Evolutionary conservation across 2,888 invertebrate species (phyloP).

Genomic region (Didymodactylos carnosus): DNA sequence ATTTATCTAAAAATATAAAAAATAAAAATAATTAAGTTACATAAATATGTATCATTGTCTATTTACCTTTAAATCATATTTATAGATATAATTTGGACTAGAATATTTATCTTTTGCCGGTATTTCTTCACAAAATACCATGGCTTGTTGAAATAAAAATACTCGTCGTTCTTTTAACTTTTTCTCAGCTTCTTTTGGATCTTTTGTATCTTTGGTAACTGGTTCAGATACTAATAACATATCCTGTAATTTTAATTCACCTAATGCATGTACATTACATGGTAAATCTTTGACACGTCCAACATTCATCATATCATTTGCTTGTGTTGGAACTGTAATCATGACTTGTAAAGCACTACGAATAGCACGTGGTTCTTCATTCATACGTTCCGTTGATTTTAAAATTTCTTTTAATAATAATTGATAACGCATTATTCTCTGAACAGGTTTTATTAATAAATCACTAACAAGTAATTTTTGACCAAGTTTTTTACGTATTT

Average conservation of each 20-base stretch:
- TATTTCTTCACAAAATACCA: slow-evolving; percentile 41
- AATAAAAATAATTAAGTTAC: background rate
- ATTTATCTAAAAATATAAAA: background rate
- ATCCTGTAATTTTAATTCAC: slow-evolving; percentile 64
- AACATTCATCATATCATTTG: slow-evolving; percentile 98
- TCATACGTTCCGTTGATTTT: slow-evolving; percentile 68
- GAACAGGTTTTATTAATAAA: slow-evolving; percentile 89
- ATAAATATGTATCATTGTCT: background rate
- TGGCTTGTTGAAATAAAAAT: slow-evolving; percentile 90
- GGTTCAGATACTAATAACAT: slow-evolving; percentile 33
- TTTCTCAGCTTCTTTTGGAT: slow-evolving; percentile 32
- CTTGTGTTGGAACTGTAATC: slow-evolving; percentile 81
- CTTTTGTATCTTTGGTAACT: slow-evolving; percentile 15
- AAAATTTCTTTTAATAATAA: slow-evolving; percentile 69
- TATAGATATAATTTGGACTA: slow-evolving; percentile 14
- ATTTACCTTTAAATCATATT: slow-evolving; percentile 10
- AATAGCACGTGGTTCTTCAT: slow-evolving; percentile 39
- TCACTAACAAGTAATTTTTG: slow-evolving; percentile 81
- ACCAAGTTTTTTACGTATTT: slow-evolving; percentile 68
- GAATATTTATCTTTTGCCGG: slow-evolving; percentile 11
- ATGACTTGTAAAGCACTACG: slow-evolving; percentile 30
- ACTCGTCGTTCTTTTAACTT: slow-evolving; percentile 69
- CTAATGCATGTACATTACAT: slow-evolving; percentile 91
- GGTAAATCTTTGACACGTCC: slow-evolving; percentile 71
- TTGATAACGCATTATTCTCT: slow-evolving; percentile 93